A percentile compares a stretch with the other conserved stretches of the same genome.
These are phyloP conservation scores for Ernsta delagoae DNA, from an alignment of 2,888 invertebrate species.

Conservation along the genomic window DNA sequence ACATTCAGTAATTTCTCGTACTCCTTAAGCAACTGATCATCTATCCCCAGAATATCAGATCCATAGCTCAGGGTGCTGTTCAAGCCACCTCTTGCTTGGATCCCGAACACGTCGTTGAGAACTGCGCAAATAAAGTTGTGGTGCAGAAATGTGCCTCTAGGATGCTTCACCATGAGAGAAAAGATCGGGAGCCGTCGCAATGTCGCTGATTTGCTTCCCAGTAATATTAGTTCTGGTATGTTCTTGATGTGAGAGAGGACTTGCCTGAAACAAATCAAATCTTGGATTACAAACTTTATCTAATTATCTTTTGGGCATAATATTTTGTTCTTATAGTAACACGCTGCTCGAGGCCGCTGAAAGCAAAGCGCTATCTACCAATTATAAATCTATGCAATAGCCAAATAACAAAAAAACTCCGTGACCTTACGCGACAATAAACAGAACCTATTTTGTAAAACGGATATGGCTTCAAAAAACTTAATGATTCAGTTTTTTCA, in stretches of 20 bases:
- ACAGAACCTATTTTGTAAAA: no score
- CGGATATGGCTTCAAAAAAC: no score
- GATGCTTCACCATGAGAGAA: conserved; percentile 93
- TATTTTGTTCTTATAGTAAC: no score
- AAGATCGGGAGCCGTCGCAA: conserved; percentile 91
- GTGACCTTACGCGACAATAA: no score
- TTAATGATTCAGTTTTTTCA: no score
- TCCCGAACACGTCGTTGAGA: conserved; percentile 96
- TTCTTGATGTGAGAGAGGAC: conserved; percentile 91
- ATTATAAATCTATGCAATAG: no score
- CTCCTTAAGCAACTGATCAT: conserved; percentile 89
- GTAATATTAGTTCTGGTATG: conserved; percentile 90
- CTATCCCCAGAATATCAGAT: conserved; percentile 93
- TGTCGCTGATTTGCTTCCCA: conserved; percentile 89
- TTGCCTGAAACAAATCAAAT: conserved; percentile 85
- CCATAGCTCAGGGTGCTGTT: conserved; percentile 94
- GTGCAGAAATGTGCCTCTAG: conserved; percentile 92
- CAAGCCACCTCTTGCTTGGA: conserved; percentile 92
- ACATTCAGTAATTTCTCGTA: conserved; percentile 87
- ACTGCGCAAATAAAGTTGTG: conserved; percentile 95
- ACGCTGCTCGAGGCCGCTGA: no score
- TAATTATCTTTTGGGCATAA: no score
- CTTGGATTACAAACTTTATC: neutral
- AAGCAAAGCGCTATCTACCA: no score
- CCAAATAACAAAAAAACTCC: no score